A percentile compares a stretch with the other conserved stretches of the same genome.
Conservation (phyloP, 2,113 vertebrate species). For the Heteronetta atricapilla region DNA sequence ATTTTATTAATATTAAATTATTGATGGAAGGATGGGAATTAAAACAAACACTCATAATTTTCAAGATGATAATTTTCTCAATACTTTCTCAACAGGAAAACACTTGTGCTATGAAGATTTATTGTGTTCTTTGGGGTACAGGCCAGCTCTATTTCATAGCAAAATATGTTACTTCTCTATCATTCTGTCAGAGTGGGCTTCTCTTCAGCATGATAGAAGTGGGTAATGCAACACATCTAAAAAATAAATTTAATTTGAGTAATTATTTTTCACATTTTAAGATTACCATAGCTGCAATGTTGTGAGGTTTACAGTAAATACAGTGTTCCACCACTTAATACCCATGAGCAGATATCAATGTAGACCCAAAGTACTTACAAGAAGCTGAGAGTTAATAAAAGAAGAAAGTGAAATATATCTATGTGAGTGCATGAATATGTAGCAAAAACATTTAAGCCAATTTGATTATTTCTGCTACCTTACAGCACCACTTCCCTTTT, state of each 20-base stretch:
- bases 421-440: neutral
- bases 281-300: constrained; percentile 20
- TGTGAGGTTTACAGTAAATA: constrained; percentile 17
- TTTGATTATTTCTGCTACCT: constrained; percentile 43
- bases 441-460: constrained; percentile 24
- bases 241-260: constrained; percentile 63
- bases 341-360: constrained; percentile 22
- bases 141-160: neutral
- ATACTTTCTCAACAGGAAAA: constrained; percentile 21
- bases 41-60: constrained; percentile 61
- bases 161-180: constrained; percentile 62
- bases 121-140: constrained; percentile 13
- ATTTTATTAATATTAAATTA: neutral
- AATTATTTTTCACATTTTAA: constrained; percentile 55
- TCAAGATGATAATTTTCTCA: neutral
- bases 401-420: constrained; percentile 28
- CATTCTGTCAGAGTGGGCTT: constrained; percentile 35
- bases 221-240: constrained; percentile 38
- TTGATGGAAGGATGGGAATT: neutral
- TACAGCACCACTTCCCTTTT: constrained; percentile 22
- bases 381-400: constrained; percentile 15
- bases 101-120: constrained; percentile 41
- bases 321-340: constrained; percentile 43
- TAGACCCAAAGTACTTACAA: constrained; percentile 50
- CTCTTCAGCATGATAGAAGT: constrained; percentile 51